Percentiles rank a stretch among this genome's conserved stretches.
Evolutionary conservation across 2,888 invertebrate species (phyloP).

Genomic region (Drosophila picticornis): DNA sequence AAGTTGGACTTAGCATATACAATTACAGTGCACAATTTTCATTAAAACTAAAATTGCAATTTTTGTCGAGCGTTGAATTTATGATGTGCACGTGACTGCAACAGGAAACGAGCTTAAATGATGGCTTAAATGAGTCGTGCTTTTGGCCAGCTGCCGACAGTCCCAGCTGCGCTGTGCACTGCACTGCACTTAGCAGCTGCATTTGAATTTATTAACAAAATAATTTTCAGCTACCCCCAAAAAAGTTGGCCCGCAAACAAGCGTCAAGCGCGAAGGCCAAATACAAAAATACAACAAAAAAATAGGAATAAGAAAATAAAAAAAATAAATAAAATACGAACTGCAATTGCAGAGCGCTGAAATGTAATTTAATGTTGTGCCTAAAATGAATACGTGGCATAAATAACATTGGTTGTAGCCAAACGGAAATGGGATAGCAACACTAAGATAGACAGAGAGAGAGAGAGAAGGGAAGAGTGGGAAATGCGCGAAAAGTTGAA

Average conservation of each 20-base stretch:
- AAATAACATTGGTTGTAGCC: constrained; percentile 31
- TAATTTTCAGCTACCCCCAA: constrained; percentile 40
- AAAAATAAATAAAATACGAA: constrained; percentile 10
- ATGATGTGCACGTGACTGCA: constrained; percentile 59
- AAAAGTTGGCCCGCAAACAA: constrained; percentile 42
- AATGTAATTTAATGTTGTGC: constrained; percentile 62
- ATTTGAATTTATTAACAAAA: constrained; percentile 75
- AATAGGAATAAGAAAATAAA: not conserved
- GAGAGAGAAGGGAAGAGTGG: no score
- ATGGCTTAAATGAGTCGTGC: constrained; percentile 74
- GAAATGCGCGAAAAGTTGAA: constrained; percentile 25
- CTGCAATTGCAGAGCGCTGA: constrained; percentile 36
- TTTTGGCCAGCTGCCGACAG: constrained; percentile 28
- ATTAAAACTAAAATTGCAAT: constrained; percentile 75
- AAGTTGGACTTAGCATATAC: constrained; percentile 9
- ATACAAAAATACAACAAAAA: not conserved
- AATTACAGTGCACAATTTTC: constrained; percentile 58
- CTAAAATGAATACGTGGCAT: constrained; percentile 60
- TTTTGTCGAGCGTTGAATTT: constrained; percentile 55
- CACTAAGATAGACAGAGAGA: not conserved
- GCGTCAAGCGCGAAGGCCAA: constrained; percentile 28
- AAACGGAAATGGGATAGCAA: not conserved
- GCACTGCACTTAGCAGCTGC: constrained; percentile 53
- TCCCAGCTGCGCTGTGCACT: constrained; percentile 1
- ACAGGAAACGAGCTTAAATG: constrained; percentile 57